Conservation (phyloP, 2,797 vertebrate genomes). For the Cossypha heuglini region DNA sequence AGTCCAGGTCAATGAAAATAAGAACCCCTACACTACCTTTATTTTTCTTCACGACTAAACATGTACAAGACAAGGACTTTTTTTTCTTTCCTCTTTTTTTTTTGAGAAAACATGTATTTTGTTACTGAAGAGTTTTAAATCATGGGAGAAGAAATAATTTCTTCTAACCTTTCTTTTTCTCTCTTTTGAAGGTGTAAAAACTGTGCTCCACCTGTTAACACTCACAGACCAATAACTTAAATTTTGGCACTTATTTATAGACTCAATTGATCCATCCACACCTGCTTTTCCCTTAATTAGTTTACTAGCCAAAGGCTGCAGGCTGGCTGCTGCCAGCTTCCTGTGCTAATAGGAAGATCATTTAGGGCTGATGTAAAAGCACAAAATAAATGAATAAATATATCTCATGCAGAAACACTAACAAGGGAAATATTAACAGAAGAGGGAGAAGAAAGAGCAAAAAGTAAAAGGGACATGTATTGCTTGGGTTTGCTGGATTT, state of each 20-base stretch:
- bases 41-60: slow-evolving; percentile 47
- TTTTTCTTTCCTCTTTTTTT: background rate
- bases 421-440: slow-evolving; percentile 12
- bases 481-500: background rate
- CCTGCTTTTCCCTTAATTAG: slow-evolving; percentile 80
- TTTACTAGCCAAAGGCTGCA: slow-evolving; percentile 72
- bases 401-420: slow-evolving; percentile 5
- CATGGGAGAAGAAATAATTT: background rate
- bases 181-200: slow-evolving; percentile 53
- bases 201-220: slow-evolving; percentile 72
- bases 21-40: slow-evolving; percentile 15
- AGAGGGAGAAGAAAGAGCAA: background rate
- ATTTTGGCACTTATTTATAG: slow-evolving; percentile 73
- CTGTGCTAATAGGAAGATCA: slow-evolving; percentile 70
- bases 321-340: slow-evolving; percentile 69
- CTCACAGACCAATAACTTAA: slow-evolving; percentile 77
- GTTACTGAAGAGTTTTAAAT: slow-evolving; percentile 58
- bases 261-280: slow-evolving; percentile 75
- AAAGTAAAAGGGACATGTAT: fast-evolving
- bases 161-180: background rate
- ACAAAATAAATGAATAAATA: slow-evolving; percentile 27
- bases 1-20: slow-evolving; percentile 29
- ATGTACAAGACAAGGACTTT: background rate
- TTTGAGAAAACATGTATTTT: slow-evolving; percentile 19
- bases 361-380: slow-evolving; percentile 63